Percentiles rank a stretch among this genome's conserved stretches.
phyloP scores from a whole-genome alignment of 1,140 invertebrate species.

The Megalopta genalis region DNA sequence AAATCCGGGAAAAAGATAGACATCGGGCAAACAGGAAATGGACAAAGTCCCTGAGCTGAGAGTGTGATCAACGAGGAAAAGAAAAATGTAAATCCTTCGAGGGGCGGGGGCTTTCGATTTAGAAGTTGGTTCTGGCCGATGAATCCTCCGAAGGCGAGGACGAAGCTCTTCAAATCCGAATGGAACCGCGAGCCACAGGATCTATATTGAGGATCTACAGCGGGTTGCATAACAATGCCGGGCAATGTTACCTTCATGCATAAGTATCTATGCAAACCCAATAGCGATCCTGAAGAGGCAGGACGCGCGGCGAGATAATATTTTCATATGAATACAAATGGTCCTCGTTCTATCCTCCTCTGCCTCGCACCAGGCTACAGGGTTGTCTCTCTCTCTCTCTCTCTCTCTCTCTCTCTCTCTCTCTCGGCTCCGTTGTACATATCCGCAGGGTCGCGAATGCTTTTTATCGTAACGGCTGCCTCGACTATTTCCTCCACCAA shows the following conservation, averaged over 20 bases:
- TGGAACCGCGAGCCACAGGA: conserved; percentile 58
- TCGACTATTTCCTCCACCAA: conserved; percentile 58
- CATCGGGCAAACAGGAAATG: background rate
- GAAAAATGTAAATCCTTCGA: conserved; percentile 20
- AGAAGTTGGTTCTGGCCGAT: conserved; percentile 25
- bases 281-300: conserved; percentile 71
- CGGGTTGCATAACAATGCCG: conserved; percentile 70
- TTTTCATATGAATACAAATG: conserved; percentile 73
- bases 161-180: conserved; percentile 66
- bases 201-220: conserved; percentile 70
- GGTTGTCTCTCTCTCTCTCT: conserved; percentile 19
- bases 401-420: conserved; percentile 21
- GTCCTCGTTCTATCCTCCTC: conserved; percentile 37
- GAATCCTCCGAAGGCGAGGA: conserved; percentile 57
- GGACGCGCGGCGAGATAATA: conserved; percentile 68
- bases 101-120: conserved; percentile 36
- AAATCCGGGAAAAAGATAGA: background rate
- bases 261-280: conserved; percentile 72
- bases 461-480: conserved; percentile 62
- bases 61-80: conserved; percentile 10
- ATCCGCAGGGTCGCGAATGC: conserved; percentile 60
- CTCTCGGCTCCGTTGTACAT: conserved; percentile 35
- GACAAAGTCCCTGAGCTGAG: background rate
- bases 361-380: background rate
- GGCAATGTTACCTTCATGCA: conserved; percentile 70